Base-by-base conservation (phyloP, 2,888 invertebrate species). In the Pyrgus malvae region DNA sequence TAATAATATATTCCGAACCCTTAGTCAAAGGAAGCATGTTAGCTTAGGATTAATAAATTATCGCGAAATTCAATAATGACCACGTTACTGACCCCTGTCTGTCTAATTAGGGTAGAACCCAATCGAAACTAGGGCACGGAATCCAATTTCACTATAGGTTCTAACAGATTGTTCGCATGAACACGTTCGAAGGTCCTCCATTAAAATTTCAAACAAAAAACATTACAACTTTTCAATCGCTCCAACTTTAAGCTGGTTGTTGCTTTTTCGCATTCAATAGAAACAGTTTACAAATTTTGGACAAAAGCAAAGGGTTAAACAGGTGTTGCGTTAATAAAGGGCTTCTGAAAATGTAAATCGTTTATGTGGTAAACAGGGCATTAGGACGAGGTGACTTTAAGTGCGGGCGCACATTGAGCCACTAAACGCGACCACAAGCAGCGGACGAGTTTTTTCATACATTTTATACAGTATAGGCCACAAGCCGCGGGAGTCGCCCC, bases 161-260 rank as follows among this genome's bases (percentile, higher is more conserved):
- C 37, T 48, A 27, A 48, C 48, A 25, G 37, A 48, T 25, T 19
- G 23, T 35, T 17, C 35, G 48, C 35, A 25, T 48, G 23, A 48
- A 48, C 46, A 23, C n/a, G 9, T 38, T 1, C 17, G 38, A 37
- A 37, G 27, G 17, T 16, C 17, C 46, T 25, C n/a, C n/a, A n/a
- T 48, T 48, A 17, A 25, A 38, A 46, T 33, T 31, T 33, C 37
- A 35, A 48, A 48, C 48, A 48, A 48, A 48, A 48, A 48, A 48
- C 48, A 48, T 48, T 48, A 48, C 2, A 48, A 48, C 48, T 48
- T 48, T 48, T n/a, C 37, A 27, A 38, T 27, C 16, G 37, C 9
- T 38, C 1, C 5, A 37, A 25, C n/a, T n/a, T n/a, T n/a, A n/a
- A n/a, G n/a, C n/a, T n/a, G n/a, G n/a, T n/a, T n/a, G n/a, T n/a